Evolutionary conservation across 2,113 vertebrate species (phyloP).

Genomic region (Notothenia coriiceps): DNA sequence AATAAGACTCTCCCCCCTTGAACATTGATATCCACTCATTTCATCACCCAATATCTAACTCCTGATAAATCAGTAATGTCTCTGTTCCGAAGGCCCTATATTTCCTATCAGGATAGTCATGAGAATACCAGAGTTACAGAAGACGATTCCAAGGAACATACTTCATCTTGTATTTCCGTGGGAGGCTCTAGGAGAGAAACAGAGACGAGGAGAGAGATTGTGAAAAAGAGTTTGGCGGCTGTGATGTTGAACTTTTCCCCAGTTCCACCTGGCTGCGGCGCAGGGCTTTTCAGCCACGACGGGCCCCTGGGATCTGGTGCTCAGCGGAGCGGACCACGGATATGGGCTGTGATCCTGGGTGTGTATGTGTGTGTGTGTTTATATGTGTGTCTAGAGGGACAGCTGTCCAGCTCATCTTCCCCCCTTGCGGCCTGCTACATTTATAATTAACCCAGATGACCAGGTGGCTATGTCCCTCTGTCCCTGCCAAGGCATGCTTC

Average conservation of each 20-base stretch:
- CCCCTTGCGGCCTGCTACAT: slow-evolving; percentile 78
- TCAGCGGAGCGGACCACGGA: slow-evolving; percentile 70
- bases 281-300: slow-evolving; percentile 73
- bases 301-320: slow-evolving; percentile 75
- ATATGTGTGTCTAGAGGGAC: slow-evolving; percentile 76
- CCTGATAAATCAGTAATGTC: slow-evolving; percentile 24
- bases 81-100: slow-evolving; percentile 8
- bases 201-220: slow-evolving; percentile 23
- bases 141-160: slow-evolving; percentile 52
- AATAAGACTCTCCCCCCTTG: neutral
- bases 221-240: slow-evolving; percentile 64
- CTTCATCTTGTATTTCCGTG: slow-evolving; percentile 57
- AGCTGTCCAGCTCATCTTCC: slow-evolving; percentile 85
- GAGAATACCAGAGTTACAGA: slow-evolving; percentile 47
- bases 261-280: slow-evolving; percentile 81
- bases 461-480: slow-evolving; percentile 84
- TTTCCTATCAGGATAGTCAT: slow-evolving; percentile 37
- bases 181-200: slow-evolving; percentile 44
- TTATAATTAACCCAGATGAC: slow-evolving; percentile 86
- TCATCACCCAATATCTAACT: slow-evolving; percentile 12
- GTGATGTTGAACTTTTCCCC: slow-evolving; percentile 80
- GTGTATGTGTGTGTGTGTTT: slow-evolving; percentile 49
- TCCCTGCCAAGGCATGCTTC: slow-evolving; percentile 84
- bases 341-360: slow-evolving; percentile 69
- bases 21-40: slow-evolving; percentile 18